Evolutionary conservation across 2,888 invertebrate species (phyloP), one percentile per base, ranked within the genome.

Genomic region (Synanthedon andrenaeformis): DNA sequence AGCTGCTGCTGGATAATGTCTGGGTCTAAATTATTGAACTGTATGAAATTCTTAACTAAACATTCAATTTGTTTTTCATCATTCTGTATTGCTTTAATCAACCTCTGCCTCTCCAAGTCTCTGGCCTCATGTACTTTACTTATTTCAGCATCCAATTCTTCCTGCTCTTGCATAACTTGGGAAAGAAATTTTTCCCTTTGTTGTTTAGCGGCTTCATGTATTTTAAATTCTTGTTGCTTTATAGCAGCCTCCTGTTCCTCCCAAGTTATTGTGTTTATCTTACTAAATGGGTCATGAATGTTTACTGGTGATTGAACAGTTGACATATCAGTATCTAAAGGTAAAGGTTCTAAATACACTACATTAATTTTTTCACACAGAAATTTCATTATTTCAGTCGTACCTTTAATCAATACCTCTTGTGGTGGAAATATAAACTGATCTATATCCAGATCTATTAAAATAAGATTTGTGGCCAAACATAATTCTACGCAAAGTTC

Each of bases 101-200:
- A 74, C 62, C 82, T 84, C 64, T 88, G 89, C 58, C 90, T 79
- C 59, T 92, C 92, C 48, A 78, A 67, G 69, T 94, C 93, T 74
- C 89, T 91, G 60, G 88, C 88, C 68, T 89, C 90, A 63, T 94
- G 94, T 55, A 93, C 87, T 79, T 90, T 91, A 56, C 89, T 89
- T 59, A 94, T 89, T 76, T 93, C 90, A 58, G 78, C 79, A 67
- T 93, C 93, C 49, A 93, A 76, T 65, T 90, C 89, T 55, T 84
- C 87, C 76, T 93, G 93, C 66, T 92, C 90, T 66, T 89, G 71
- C 54, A 90, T 78, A 60, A 93, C 79, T 60, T 78, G 66, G 19
- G 72, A 62, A 35, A 85, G 65, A 65, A 91, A 89, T 76, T 90
- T 92, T 67, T 91, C 89, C 69, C 89, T 89, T 66, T 91, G 91